Conservation (phyloP, 2,797 vertebrate species). For the Tympanoctomys barrerae region DNA sequence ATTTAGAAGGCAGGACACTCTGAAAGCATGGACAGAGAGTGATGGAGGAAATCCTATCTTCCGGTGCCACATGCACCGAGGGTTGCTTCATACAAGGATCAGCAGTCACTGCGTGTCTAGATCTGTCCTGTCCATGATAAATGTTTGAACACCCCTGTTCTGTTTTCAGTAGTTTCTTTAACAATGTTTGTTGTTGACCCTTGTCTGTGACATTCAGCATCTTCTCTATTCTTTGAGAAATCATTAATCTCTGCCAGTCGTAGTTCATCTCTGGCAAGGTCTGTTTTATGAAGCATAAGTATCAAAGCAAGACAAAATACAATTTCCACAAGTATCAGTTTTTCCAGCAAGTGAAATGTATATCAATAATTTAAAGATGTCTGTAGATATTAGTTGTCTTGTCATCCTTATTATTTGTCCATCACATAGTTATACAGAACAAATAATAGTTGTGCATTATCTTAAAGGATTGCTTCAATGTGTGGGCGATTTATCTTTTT, state of each 20-base stretch:
- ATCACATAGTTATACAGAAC: not conserved
- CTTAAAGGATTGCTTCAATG: not conserved
- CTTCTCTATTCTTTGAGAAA: constrained; percentile 19
- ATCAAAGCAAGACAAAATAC: not conserved
- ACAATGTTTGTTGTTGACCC: not conserved
- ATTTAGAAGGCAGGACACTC: not conserved
- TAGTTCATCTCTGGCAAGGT: not conserved
- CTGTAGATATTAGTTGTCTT: not conserved
- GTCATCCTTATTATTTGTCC: not conserved
- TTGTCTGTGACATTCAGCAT: not conserved
- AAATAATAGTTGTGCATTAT: not conserved
- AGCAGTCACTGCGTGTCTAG: not conserved
- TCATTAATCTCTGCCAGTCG: constrained; percentile 41
- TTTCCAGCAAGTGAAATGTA: not conserved
- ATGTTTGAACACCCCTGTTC: not conserved
- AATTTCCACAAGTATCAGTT: not conserved
- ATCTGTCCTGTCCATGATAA: not conserved
- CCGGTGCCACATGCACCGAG: not conserved
- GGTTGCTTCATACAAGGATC: not conserved
- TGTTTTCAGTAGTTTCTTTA: not conserved
- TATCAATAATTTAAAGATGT: not conserved
- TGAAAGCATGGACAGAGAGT: not conserved
- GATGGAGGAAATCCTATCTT: not conserved
- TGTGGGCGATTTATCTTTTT: not conserved
- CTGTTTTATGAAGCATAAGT: not conserved